A percentile compares a stretch with the other conserved stretches of the same genome.
These are phyloP conservation scores for Microvelia longipes DNA, from an alignment of 1,140 invertebrate species.

Conservation along the genomic window DNA sequence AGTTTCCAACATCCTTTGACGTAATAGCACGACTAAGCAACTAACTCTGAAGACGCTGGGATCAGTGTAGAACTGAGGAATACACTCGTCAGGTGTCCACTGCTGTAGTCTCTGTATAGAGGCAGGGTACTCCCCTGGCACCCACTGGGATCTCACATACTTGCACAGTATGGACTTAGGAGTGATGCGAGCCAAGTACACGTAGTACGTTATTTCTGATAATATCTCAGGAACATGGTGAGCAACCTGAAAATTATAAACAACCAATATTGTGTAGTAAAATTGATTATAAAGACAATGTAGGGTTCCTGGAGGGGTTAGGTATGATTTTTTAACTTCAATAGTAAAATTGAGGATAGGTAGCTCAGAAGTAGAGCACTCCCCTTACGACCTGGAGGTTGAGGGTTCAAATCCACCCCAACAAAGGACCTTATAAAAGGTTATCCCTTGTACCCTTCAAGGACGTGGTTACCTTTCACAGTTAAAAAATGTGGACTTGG, in stretches of 20 bases:
- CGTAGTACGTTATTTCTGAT: slow-evolving; percentile 94
- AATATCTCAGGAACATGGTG: slow-evolving; percentile 93
- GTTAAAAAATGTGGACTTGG: no score
- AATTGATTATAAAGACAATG: neutral
- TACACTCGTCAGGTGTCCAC: slow-evolving; percentile 97
- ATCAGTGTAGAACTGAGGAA: slow-evolving; percentile 89
- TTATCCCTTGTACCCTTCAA: no score
- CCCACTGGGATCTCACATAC: slow-evolving; percentile 81
- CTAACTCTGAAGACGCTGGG: slow-evolving; percentile 66
- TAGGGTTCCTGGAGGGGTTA: neutral
- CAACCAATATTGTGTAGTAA: neutral
- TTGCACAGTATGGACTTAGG: slow-evolving; percentile 73
- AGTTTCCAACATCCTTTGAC: no score
- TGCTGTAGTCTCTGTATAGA: slow-evolving; percentile 79
- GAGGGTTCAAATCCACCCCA: no score
- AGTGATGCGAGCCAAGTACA: slow-evolving; percentile 75
- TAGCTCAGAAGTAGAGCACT: no score
- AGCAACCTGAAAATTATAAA: slow-evolving; percentile 43
- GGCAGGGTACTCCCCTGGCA: slow-evolving; percentile 87
- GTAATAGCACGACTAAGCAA: no score
- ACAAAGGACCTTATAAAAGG: no score
- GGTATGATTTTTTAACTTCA: neutral
- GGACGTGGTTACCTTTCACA: no score
- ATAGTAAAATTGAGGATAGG: neutral
- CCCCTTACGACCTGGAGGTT: no score